Evolutionary conservation across 1,140 invertebrate species (phyloP).

Genomic region (Nomia melanderi): DNA sequence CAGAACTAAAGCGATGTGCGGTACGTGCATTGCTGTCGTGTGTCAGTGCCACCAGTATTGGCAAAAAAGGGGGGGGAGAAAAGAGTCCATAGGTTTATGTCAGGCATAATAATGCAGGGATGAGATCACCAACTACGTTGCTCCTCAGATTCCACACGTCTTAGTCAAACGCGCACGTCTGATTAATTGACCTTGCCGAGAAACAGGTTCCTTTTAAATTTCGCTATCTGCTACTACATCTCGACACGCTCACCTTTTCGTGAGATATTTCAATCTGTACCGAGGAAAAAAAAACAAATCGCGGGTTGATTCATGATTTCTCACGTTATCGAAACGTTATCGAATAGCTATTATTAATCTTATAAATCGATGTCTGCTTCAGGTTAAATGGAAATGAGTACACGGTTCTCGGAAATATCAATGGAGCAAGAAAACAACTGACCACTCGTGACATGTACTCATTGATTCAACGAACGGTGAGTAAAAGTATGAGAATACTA

Average conservation of each 20-base stretch:
- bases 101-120: constrained; percentile 75
- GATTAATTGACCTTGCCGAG: constrained; percentile 68
- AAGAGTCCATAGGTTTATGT: constrained; percentile 70
- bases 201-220: constrained; percentile 62
- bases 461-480: neutral
- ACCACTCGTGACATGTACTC: neutral
- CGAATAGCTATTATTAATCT: no score
- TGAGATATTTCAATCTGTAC: neutral
- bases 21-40: constrained; percentile 54
- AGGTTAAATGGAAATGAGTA: neutral
- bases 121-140: constrained; percentile 79
- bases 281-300: neutral
- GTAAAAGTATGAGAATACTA: neutral
- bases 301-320: no score
- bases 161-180: constrained; percentile 75
- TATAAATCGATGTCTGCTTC: no score
- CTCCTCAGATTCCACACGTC: constrained; percentile 76
- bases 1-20: constrained; percentile 67
- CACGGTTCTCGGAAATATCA: neutral
- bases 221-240: neutral
- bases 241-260: neutral
- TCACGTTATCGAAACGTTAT: no score
- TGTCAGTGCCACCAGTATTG: constrained; percentile 60
- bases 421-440: neutral
- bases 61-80: constrained; percentile 53